These are phyloP conservation scores for Micronycteris hirsuta DNA, from an alignment of 2,113 vertebrate species.

Conservation along the genomic window DNA sequence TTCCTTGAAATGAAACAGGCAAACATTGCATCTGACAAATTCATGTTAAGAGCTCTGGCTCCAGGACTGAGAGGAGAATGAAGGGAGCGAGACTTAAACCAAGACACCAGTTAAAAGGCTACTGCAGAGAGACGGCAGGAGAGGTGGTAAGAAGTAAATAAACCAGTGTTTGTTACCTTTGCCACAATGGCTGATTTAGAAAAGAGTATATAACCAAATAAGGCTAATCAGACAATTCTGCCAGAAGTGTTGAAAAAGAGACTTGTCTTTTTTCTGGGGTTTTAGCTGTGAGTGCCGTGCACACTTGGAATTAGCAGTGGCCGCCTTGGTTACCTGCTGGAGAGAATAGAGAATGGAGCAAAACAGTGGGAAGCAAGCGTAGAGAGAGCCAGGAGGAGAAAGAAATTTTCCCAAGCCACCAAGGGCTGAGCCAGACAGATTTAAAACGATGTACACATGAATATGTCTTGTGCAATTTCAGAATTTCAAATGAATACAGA, in stretches of 20 bases:
- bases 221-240: neutral
- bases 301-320: neutral
- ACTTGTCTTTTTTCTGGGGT: neutral
- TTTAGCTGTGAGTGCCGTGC: neutral
- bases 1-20: neutral
- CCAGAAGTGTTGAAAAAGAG: neutral
- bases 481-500: neutral
- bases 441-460: neutral
- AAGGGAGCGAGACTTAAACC: neutral
- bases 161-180: neutral
- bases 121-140: too few species aligned
- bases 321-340: neutral
- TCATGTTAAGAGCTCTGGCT: neutral
- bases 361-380: neutral
- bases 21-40: neutral
- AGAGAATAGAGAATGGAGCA: neutral
- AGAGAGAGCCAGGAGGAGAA: rapidly evolving
- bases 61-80: neutral
- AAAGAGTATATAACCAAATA: neutral
- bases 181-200: neutral
- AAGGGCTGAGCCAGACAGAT: neutral
- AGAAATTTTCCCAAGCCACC: neutral
- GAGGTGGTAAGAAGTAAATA: neutral
- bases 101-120: neutral
- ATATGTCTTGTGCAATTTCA: neutral